phyloP scores from a whole-genome alignment of 2,797 vertebrate genomes.

The Eulemur mongoz region DNA sequence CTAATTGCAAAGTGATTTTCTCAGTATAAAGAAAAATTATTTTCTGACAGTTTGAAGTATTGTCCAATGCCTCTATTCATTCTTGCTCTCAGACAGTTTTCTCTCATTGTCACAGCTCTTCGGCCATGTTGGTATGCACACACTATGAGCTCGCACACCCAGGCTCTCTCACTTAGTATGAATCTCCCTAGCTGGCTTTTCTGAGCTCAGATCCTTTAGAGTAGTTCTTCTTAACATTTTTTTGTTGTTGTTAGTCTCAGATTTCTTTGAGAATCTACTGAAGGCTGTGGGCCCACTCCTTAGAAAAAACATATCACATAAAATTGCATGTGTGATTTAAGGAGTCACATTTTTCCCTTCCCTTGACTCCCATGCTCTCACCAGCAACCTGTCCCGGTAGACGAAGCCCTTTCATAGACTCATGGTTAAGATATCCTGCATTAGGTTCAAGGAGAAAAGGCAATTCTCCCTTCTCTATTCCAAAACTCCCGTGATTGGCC shows the following conservation, averaged over 20 bases:
- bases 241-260: background rate
- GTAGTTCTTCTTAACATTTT: background rate
- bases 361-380: background rate
- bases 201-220: conserved; percentile 20
- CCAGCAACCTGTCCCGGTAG: background rate
- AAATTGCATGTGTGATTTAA: conserved; percentile 26
- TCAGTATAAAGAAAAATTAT: conserved; percentile 19
- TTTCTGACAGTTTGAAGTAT: conserved; percentile 47
- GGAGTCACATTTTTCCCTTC: background rate
- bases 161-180: background rate
- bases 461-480: background rate
- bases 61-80: background rate
- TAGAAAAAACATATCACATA: background rate
- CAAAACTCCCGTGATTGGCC: background rate
- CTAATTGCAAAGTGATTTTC: conserved; percentile 48
- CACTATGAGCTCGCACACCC: background rate
- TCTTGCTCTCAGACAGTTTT: background rate
- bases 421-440: background rate
- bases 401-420: background rate
- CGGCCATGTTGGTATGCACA: background rate
- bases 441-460: conserved; percentile 7
- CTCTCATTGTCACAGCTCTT: background rate
- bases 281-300: background rate
- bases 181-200: background rate
- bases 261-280: conserved; percentile 10